Evolutionary conservation across 2,113 vertebrate genomes (phyloP), one percentile per base, ranked within the genome.

Genomic region (Fukomys damarensis): DNA sequence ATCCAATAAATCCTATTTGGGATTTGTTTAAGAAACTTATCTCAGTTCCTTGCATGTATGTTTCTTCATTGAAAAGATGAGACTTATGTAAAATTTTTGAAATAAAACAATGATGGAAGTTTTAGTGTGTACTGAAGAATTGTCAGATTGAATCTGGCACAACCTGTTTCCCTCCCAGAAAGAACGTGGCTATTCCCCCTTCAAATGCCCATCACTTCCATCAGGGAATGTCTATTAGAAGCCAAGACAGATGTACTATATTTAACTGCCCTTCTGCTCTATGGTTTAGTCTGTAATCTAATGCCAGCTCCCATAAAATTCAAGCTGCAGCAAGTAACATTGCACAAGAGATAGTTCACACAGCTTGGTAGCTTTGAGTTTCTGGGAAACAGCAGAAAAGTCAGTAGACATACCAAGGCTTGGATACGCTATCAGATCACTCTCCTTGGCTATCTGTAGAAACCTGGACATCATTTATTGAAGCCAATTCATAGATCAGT

Each of bases 231-330:
- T 92, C 54, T 79, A 32, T 70, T 93, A 61, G 58, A 77, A 11
- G 24, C 65, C 26, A 93, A 88, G 91, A 61, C 54, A 96, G 87
- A 92, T 79, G 30, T 38, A 52, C 38, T 76, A 38, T 65, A 91
- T 89, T 93, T 94, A 88, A 95, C 89, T 68, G 68, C 58, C 79
- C 65, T 49, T 94, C 87, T 46, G 70, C n/a, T 66, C 24, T 66
- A 56, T 49, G n/a, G 87, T n/a, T 96, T 85, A 49, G n/a, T 89
- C 83, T 94, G 65, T 95, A 96, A 96, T 97, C 96, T 94, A 96
- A 93, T 95, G 93, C 96, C 97, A 94, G n/a, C n/a, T 88, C 80
- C 77, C 86, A 93, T 97, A 95, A 96, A 97, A 89, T 79, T 96
- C 94, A 96, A 86, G 89, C 89, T 91, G 74, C 63, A 94, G 89